Evolutionary conservation across 2,888 invertebrate genomes (phyloP).

Genomic region (Hartigia nigra): DNA sequence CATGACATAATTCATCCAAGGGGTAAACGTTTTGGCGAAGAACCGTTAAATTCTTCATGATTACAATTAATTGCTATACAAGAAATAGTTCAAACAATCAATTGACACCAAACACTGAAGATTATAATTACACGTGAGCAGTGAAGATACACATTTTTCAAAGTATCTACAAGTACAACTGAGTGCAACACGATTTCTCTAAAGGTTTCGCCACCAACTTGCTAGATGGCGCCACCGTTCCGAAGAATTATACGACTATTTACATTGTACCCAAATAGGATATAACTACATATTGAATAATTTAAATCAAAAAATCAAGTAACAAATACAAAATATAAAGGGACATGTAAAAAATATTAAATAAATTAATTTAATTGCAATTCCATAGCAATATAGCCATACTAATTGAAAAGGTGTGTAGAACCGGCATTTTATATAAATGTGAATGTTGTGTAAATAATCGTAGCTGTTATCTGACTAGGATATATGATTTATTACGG

Average conservation of each 20-base stretch:
- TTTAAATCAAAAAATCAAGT: not conserved
- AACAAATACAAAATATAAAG: not conserved
- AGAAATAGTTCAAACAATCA: not conserved
- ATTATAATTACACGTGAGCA: not conserved
- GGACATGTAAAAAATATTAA: not conserved
- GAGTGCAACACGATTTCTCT: not conserved
- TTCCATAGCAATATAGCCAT: not conserved
- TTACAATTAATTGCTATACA: not conserved
- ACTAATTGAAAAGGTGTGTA: not conserved
- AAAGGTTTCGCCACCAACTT: not conserved
- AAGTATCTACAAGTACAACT: no score
- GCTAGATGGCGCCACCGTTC: not conserved
- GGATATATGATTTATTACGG: not conserved
- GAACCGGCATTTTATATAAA: not conserved
- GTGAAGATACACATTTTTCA: not conserved
- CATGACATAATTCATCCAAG: slow-evolving; percentile 25
- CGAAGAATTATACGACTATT: not conserved
- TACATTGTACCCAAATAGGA: not conserved
- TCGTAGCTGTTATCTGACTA: not conserved
- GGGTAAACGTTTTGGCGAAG: slow-evolving; percentile 35
- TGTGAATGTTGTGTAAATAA: not conserved
- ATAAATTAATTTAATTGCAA: not conserved
- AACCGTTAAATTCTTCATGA: slow-evolving; percentile 55
- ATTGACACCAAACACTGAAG: not conserved
- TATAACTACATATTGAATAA: not conserved